A percentile compares a stretch with the other conserved stretches of the same genome.
These are phyloP conservation scores for Sinonovacula constricta DNA, from an alignment of 1,140 invertebrate species.

Conservation along the genomic window DNA sequence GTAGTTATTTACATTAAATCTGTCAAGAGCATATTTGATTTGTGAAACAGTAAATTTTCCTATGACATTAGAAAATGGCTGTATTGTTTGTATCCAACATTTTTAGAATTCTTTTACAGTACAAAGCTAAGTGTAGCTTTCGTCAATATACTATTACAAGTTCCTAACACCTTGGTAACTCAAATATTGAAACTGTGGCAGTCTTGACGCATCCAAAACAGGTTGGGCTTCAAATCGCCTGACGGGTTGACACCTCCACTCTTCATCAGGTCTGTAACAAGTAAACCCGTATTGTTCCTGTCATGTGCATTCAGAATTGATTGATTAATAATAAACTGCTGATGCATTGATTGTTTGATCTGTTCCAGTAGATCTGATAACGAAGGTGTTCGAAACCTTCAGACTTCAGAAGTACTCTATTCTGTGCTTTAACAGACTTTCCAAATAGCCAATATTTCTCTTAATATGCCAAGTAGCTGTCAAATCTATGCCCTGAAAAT, in stretches of 20 bases:
- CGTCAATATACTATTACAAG: not conserved
- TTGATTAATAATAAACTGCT: not conserved
- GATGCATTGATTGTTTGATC: not conserved
- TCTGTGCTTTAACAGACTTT: not conserved
- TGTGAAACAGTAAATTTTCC: too few species aligned
- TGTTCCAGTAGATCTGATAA: not conserved
- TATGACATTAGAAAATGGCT: too few species aligned
- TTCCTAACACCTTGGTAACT: not conserved
- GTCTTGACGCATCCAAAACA: conserved; percentile 8
- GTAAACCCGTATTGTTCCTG: not conserved
- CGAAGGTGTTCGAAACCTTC: not conserved
- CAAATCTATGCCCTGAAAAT: too few species aligned
- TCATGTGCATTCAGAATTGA: not conserved
- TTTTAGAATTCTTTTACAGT: not conserved
- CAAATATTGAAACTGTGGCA: conserved; percentile 5
- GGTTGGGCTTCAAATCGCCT: too few species aligned
- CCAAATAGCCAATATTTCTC: not conserved
- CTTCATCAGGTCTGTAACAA: conserved; percentile 2
- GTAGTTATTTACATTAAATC: too few species aligned
- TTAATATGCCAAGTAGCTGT: not conserved
- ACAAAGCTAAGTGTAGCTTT: not conserved
- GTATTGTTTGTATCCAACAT: too few species aligned
- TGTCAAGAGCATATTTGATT: too few species aligned
- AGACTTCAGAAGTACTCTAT: too few species aligned
- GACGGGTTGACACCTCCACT: too few species aligned